Base-by-base conservation (phyloP, 2,888 invertebrate genomes). In the Melieria crassipennis region DNA sequence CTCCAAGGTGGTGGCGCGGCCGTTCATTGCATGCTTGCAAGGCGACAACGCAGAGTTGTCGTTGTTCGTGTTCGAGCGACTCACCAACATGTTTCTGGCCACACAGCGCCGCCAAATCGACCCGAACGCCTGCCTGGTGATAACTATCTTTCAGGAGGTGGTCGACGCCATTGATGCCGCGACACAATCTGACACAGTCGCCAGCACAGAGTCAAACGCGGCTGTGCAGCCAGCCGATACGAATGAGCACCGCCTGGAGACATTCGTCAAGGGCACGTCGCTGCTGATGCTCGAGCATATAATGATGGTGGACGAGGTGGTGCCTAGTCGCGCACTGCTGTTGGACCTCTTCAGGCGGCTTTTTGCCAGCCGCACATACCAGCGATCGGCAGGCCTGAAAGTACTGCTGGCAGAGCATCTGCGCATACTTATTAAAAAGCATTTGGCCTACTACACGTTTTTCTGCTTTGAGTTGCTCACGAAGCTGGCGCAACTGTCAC, bases 291-390 rank as follows among this genome's bases (percentile, higher is more conserved):
- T 87, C n/a, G 87, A 87, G 72, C 86, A 87, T 72, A 76, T 84
- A 0, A 86, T 87, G 85, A 84, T 87, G 80, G 83, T 85, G 0
- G 86, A 87, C 69, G 86, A 86, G 64, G 77, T 83, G 66, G 82
- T 82, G 45, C 81, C 86, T 1, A 87, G 85, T 76, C 82, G 83
- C 3, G 72, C 75, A 0, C 76, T 84, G 60, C 72, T 86, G 7
- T 71, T 87, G 42, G 78, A 78, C 4, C 73, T 86, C 7, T 80
- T 86, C 16, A 80, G 78, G 5, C 78, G 78, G 3, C 70, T 86
- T 2, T 75, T 81, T 1, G 65, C 72, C 2, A 76, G 78, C 48
- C 9, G 69, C 0, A 71, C 78, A 0, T 86, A 81, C 61, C 70
- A 77, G 10, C 76, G 78, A 0, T 80, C 81, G 0, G 5, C n/a